A percentile compares a stretch with the other conserved stretches of the same genome.
phyloP scores from a whole-genome alignment of 2,797 vertebrate genomes.

The Octomys mimax region DNA sequence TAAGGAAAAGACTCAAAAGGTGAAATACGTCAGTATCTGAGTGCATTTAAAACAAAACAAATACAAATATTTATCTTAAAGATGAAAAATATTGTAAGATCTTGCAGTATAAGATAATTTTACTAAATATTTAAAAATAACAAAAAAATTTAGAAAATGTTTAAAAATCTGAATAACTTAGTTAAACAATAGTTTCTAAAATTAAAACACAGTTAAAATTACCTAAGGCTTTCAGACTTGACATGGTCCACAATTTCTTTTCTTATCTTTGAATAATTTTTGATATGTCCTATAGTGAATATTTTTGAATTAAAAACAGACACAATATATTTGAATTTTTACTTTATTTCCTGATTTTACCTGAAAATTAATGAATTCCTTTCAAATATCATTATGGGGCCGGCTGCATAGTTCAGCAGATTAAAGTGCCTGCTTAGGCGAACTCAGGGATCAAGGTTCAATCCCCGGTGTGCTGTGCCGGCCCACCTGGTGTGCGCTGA shows the following conservation, averaged over 20 bases:
- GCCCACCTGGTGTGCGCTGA: no score
- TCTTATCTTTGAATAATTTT: neutral
- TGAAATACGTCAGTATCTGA: neutral
- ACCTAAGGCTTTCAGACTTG: neutral
- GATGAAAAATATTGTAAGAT: neutral
- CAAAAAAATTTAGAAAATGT: neutral
- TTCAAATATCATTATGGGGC: neutral
- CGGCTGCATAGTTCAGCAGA: no score
- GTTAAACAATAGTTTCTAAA: neutral
- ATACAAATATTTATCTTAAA: neutral
- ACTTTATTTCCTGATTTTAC: neutral
- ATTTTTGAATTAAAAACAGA: neutral
- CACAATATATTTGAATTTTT: neutral
- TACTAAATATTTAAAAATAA: neutral
- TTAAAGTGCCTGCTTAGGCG: no score
- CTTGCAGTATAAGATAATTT: neutral
- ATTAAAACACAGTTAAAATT: neutral
- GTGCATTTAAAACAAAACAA: neutral
- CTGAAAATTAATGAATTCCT: neutral
- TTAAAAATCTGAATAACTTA: conserved; percentile 17
- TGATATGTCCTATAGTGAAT: neutral
- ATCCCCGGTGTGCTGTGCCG: no score
- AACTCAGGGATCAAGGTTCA: no score
- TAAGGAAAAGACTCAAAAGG: neutral
- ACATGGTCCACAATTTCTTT: neutral